phyloP scores from a whole-genome alignment of 2,797 vertebrate species.

The Aythya fuligula region DNA sequence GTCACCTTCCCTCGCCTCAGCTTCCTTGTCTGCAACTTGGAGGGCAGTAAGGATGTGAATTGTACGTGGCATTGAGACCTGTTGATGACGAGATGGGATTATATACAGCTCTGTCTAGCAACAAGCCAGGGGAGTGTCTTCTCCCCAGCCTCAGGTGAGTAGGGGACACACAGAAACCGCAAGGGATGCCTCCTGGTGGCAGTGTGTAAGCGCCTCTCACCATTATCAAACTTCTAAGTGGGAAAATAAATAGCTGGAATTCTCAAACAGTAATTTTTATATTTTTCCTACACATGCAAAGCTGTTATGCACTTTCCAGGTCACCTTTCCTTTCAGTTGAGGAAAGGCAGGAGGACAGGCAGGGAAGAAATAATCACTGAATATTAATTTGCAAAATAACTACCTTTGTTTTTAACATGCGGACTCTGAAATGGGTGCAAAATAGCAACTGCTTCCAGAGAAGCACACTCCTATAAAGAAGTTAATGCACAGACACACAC shows the following conservation, averaged over 20 bases:
- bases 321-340: neutral
- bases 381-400: neutral
- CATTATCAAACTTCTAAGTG: neutral
- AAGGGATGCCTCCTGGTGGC: neutral
- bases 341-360: neutral
- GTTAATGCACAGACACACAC: neutral
- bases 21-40: neutral
- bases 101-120: neutral
- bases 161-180: neutral
- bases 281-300: neutral
- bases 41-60: neutral
- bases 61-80: neutral
- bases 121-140: neutral
- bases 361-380: neutral
- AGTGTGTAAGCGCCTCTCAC: accelerated
- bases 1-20: neutral
- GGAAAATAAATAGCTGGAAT: neutral
- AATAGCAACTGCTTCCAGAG: neutral
- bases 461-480: neutral
- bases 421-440: neutral
- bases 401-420: neutral
- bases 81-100: neutral
- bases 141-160: neutral
- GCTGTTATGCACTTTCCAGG: neutral
- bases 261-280: neutral